These are phyloP conservation scores for Megathymus violae DNA, from an alignment of 1,140 invertebrate genomes.

Conservation along the genomic window DNA sequence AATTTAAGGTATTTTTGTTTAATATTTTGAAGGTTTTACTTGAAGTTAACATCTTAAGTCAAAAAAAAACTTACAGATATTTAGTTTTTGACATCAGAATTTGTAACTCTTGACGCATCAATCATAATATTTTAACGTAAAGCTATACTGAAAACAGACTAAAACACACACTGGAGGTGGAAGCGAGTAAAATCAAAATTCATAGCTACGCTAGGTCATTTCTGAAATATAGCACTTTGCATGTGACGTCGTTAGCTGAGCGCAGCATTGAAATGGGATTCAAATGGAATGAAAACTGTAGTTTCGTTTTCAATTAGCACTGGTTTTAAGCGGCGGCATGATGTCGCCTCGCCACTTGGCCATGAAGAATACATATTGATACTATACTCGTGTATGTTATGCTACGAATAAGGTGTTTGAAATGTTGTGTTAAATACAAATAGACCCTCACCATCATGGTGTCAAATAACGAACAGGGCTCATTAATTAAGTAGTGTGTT, in stretches of 20 bases:
- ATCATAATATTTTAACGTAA: constrained; percentile 24
- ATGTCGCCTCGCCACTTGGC: constrained; percentile 59
- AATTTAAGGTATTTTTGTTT: no score
- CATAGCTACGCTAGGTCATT: constrained; percentile 31
- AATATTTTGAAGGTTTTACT: no score
- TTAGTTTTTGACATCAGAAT: constrained; percentile 2
- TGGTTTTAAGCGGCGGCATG: constrained; percentile 73
- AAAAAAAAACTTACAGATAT: no score
- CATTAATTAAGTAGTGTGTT: no score
- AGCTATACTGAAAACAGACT: constrained; percentile 33
- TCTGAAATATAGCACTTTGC: constrained; percentile 37
- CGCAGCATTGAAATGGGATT: constrained; percentile 59
- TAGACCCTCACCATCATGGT: no score
- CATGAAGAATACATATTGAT: constrained; percentile 60
- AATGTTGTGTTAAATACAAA: no score
- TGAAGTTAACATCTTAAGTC: not conserved
- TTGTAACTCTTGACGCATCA: constrained; percentile 24
- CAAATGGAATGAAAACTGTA: constrained; percentile 81
- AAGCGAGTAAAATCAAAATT: constrained; percentile 36
- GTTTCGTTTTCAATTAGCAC: constrained; percentile 79
- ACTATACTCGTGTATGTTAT: constrained; percentile 36
- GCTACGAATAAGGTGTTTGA: not conserved
- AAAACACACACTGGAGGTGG: constrained; percentile 33
- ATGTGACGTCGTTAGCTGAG: constrained; percentile 30
- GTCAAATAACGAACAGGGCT: no score